Percentiles rank a stretch among this genome's conserved stretches.
These are phyloP conservation scores for Zaprionus tsacasi DNA, from an alignment of 1,140 invertebrate species.

Conservation along the genomic window DNA sequence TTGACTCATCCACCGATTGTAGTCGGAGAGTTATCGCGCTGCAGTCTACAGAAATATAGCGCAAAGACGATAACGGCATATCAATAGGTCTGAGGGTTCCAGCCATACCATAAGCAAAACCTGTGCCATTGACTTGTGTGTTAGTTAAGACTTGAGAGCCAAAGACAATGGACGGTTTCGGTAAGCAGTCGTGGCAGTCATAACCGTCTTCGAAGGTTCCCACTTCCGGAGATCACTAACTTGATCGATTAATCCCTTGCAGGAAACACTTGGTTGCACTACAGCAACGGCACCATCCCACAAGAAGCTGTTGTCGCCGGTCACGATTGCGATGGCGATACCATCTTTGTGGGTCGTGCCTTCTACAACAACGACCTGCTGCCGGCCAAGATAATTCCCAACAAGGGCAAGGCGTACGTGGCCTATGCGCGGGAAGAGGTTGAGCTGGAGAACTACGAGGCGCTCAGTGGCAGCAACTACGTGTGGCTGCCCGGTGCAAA, in stretches of 20 bases:
- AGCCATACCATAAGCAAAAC: no score
- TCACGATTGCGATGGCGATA: slow-evolving; percentile 88
- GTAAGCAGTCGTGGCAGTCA: slow-evolving; percentile 42
- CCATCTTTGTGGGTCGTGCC: slow-evolving; percentile 90
- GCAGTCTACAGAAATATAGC: neutral
- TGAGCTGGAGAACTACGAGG: slow-evolving; percentile 78
- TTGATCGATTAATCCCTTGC: slow-evolving; percentile 2
- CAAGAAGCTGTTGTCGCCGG: slow-evolving; percentile 88
- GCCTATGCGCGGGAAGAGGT: slow-evolving; percentile 66
- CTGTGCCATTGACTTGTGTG: neutral
- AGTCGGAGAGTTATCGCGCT: neutral
- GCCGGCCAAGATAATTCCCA: slow-evolving; percentile 91
- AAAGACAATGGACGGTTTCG: slow-evolving; percentile 51
- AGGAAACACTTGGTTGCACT: slow-evolving; percentile 69
- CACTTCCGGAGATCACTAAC: neutral
- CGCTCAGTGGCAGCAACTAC: slow-evolving; percentile 84
- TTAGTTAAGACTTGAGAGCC: slow-evolving; percentile 42
- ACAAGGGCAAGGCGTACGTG: slow-evolving; percentile 78
- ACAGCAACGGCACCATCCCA: slow-evolving; percentile 66
- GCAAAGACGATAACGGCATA: slow-evolving; percentile 8
- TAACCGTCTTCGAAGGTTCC: neutral
- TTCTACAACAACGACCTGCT: slow-evolving; percentile 89
- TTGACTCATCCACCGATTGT: slow-evolving; percentile 22
- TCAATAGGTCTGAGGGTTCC: slow-evolving; percentile 8
- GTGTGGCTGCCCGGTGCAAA: slow-evolving; percentile 85